Evolutionary conservation across 2,888 invertebrate species (phyloP).

Genomic region (Phorcus lineatus): DNA sequence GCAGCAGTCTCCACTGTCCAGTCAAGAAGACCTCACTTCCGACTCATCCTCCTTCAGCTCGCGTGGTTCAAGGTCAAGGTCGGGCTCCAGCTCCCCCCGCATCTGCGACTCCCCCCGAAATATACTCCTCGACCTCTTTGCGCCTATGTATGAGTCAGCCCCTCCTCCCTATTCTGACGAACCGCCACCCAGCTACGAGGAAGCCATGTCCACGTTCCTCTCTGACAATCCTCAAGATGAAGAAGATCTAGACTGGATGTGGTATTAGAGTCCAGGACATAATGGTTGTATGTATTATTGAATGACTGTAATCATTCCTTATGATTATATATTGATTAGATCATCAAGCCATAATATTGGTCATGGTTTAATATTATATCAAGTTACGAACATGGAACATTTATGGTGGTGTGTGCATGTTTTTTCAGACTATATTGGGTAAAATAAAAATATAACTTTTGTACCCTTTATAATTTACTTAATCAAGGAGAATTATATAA

Average conservation of each 20-base stretch:
- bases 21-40: constrained; percentile 17
- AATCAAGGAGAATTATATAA: too few relatives aligned
- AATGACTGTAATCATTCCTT: too few relatives aligned
- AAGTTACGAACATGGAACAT: too few relatives aligned
- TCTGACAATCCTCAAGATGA: neutral
- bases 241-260: neutral
- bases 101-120: constrained; percentile 18
- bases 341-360: too few relatives aligned
- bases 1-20: neutral
- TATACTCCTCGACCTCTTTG: neutral
- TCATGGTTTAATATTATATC: too few relatives aligned
- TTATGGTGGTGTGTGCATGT: too few relatives aligned
- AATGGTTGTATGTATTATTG: too few relatives aligned
- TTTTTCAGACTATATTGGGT: too few relatives aligned
- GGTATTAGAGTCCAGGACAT: neutral
- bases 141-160: constrained; percentile 31
- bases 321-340: too few relatives aligned
- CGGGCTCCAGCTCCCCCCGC: constrained; percentile 16
- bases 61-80: neutral
- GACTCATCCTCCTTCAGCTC: neutral
- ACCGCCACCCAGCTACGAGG: constrained; percentile 58
- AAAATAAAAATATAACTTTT: too few relatives aligned
- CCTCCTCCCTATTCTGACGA: constrained; percentile 56
- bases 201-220: constrained; percentile 39
- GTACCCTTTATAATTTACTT: too few relatives aligned